Evolutionary conservation across 1,140 invertebrate genomes (phyloP).

Genomic region (Drosophila miranda): DNA sequence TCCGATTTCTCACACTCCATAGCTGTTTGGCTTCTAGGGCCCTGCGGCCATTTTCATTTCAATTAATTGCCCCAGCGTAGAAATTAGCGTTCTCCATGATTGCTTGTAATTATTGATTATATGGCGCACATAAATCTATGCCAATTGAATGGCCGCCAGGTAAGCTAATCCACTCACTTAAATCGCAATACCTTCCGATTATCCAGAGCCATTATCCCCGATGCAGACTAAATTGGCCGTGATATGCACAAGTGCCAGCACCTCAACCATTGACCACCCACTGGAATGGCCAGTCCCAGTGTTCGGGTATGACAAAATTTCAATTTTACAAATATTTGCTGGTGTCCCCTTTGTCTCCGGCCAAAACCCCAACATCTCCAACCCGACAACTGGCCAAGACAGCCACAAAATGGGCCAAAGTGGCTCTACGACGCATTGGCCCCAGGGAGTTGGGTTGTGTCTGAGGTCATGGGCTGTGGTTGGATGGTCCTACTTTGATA

Average conservation of each 20-base stretch:
- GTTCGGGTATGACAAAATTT: constrained; percentile 22
- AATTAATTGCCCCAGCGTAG: constrained; percentile 61
- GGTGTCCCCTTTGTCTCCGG: constrained; percentile 7
- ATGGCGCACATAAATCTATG: constrained; percentile 54
- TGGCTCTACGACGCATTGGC: constrained; percentile 24
- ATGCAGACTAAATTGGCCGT: neutral
- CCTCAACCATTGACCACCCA: neutral
- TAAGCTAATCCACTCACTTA: constrained; percentile 30
- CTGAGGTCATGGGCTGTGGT: constrained; percentile 11
- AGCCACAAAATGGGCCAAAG: constrained; percentile 44
- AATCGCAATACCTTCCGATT: constrained; percentile 18
- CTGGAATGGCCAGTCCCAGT: too few species aligned
- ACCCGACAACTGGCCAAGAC: constrained; percentile 9
- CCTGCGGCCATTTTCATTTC: constrained; percentile 52
- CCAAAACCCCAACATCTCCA: constrained; percentile 7
- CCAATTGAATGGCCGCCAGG: constrained; percentile 36
- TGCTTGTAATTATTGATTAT: constrained; percentile 63
- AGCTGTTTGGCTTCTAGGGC: neutral
- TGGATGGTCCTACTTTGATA: constrained; percentile 23
- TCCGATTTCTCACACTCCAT: constrained; percentile 11
- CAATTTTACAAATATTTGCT: constrained; percentile 40
- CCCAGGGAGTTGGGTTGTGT: neutral
- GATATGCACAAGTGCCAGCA: constrained; percentile 4
- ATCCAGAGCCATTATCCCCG: constrained; percentile 10
- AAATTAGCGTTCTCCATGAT: constrained; percentile 64